phyloP scores from a whole-genome alignment of 1,140 invertebrate genomes.

The Diprion similis region DNA sequence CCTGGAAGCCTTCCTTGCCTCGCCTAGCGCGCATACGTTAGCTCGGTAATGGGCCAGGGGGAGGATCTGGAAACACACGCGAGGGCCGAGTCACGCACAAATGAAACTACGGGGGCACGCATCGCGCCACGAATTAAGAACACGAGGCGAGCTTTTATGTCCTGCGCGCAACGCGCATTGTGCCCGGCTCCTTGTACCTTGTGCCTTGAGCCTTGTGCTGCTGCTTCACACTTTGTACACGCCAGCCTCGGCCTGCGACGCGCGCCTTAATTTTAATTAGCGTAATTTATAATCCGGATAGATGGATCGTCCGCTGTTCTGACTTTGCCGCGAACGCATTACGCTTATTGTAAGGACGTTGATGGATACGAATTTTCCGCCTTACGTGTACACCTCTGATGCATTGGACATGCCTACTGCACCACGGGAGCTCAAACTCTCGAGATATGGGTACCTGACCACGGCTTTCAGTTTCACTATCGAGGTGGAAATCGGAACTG shows the following conservation, averaged over 20 bases:
- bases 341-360: constrained; percentile 4
- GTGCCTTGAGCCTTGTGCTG: not conserved
- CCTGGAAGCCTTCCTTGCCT: not conserved
- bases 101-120: constrained; percentile 34
- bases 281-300: constrained; percentile 33
- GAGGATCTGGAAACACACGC: constrained; percentile 33
- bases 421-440: too few relatives aligned
- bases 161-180: constrained; percentile 17
- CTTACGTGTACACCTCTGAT: too few relatives aligned
- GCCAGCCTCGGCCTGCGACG: constrained; percentile 7
- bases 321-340: not conserved
- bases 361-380: constrained; percentile 2
- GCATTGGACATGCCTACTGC: too few relatives aligned
- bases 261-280: constrained; percentile 39
- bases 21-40: constrained; percentile 9
- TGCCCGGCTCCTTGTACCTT: constrained; percentile 7
- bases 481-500: too few relatives aligned
- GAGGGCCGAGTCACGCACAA: constrained; percentile 41
- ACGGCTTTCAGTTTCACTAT: too few relatives aligned
- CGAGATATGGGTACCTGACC: too few relatives aligned
- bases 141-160: constrained; percentile 30
- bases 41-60: constrained; percentile 16
- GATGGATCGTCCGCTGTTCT: constrained; percentile 24
- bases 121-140: constrained; percentile 40
- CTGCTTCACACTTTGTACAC: not conserved